phyloP scores from a whole-genome alignment of 2,888 invertebrate species.

The Drepanosiphum platanoidis region DNA sequence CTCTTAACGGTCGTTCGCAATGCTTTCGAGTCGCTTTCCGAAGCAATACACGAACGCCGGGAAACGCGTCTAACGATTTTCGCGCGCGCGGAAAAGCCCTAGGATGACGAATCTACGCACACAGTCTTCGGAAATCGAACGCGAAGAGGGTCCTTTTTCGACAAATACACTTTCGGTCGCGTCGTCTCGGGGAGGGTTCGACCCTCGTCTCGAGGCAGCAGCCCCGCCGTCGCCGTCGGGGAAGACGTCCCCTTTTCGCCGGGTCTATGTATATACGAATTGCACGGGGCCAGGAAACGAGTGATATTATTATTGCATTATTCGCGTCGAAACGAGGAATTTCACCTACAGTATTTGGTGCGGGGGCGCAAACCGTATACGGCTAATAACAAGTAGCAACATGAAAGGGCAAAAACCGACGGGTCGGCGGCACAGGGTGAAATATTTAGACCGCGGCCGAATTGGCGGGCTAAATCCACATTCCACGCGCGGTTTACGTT shows the following conservation, averaged over 20 bases:
- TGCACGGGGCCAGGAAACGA: neutral
- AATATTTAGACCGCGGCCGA: too few relatives aligned
- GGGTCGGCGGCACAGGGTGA: too few relatives aligned
- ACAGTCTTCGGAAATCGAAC: neutral
- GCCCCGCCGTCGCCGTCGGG: neutral
- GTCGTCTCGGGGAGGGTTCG: slow-evolving; percentile 9
- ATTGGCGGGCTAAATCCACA: too few relatives aligned
- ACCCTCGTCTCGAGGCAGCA: neutral
- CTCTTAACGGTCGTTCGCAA: too few relatives aligned
- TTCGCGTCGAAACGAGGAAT: neutral
- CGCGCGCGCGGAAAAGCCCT: neutral
- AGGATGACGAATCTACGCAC: neutral
- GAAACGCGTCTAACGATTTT: neutral
- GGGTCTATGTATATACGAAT: neutral
- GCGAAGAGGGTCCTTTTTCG: neutral
- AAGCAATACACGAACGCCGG: too few relatives aligned
- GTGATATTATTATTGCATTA: neutral
- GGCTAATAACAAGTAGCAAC: too few relatives aligned
- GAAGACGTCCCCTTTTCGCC: neutral
- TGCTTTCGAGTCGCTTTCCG: too few relatives aligned
- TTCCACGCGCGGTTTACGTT: too few relatives aligned
- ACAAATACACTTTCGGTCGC: neutral
- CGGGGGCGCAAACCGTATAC: too few relatives aligned
- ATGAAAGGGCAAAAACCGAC: too few relatives aligned
- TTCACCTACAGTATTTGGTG: neutral